phyloP scores from a whole-genome alignment of 2,797 vertebrate species.

The Nyctibius grandis region DNA sequence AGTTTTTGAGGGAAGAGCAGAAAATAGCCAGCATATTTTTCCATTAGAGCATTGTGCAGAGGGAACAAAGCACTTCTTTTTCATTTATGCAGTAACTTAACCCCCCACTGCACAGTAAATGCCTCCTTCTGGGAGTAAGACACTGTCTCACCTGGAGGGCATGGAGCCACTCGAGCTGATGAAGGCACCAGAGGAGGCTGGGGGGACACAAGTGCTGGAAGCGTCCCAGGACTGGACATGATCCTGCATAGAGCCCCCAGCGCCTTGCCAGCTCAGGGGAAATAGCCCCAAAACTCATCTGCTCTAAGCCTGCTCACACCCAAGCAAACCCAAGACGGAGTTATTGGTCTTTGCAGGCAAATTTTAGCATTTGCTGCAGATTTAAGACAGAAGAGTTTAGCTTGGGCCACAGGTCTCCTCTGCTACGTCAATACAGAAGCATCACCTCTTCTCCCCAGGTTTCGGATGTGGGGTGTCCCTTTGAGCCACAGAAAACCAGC shows the following conservation, averaged over 20 bases:
- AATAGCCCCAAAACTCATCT: neutral
- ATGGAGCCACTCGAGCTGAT: neutral
- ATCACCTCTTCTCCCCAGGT: neutral
- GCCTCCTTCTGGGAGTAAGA: neutral
- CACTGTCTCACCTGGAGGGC: accelerated
- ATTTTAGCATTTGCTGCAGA: neutral
- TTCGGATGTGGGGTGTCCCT: neutral
- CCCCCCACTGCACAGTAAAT: neutral
- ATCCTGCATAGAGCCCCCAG: neutral
- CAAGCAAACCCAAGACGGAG: neutral
- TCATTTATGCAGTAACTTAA: neutral
- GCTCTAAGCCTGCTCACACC: neutral
- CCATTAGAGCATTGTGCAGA: neutral
- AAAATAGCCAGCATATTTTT: constrained; percentile 15
- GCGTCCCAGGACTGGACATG: neutral
- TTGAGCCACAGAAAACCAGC: neutral
- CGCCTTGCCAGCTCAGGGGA: accelerated
- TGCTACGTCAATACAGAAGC: neutral
- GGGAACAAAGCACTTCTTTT: neutral
- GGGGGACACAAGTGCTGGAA: neutral
- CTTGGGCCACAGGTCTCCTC: neutral
- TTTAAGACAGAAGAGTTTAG: neutral
- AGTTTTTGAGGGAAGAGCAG: neutral
- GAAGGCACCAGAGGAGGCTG: neutral
- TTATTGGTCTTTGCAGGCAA: neutral